Conservation (phyloP, 2,113 vertebrate genomes). For the Telmatochromis brichardi region DNA sequence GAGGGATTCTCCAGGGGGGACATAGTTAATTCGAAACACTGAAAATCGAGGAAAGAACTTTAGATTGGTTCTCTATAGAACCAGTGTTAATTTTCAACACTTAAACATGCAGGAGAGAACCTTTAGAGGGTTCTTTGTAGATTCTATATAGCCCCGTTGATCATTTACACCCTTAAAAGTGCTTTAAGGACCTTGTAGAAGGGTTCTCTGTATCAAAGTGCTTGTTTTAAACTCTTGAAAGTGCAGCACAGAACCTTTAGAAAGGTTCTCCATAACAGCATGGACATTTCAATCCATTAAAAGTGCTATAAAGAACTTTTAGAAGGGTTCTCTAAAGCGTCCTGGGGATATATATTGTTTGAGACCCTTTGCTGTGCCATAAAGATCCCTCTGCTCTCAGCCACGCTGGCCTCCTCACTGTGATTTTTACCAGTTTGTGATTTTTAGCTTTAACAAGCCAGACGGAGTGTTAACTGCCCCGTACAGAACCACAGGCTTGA, state of each 20-base stretch:
- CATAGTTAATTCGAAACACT: not conserved
- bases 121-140: not conserved
- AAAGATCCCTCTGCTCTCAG: not conserved
- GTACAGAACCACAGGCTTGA: constrained; percentile 12
- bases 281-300: not conserved
- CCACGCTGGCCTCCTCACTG: not conserved
- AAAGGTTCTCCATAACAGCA: not conserved
- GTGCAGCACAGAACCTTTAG: not conserved
- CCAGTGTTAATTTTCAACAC: not conserved
- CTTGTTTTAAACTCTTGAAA: not conserved
- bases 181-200: not conserved
- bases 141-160: not conserved
- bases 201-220: not conserved
- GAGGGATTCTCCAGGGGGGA: not conserved
- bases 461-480: constrained; percentile 9
- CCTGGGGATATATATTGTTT: not conserved
- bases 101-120: not conserved
- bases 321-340: not conserved
- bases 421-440: constrained; percentile 1
- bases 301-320: not conserved
- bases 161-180: not conserved
- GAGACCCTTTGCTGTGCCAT: not conserved
- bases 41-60: not conserved
- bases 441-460: constrained; percentile 16
- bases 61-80: not conserved